Conservation (phyloP, 2,888 invertebrate species). For the Drosophila mimetica region DNA sequence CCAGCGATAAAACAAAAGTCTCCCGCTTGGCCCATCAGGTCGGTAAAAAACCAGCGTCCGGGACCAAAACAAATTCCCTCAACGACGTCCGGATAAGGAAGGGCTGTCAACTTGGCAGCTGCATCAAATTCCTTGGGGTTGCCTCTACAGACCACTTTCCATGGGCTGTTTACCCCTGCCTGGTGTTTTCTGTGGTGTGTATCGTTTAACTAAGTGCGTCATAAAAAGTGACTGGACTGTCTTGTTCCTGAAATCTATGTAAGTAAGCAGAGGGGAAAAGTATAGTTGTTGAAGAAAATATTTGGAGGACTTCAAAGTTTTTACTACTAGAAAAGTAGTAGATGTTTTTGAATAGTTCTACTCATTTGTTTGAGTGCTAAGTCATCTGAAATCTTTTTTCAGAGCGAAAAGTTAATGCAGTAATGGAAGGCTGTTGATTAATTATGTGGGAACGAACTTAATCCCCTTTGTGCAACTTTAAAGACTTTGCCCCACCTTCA, state of each 20-base stretch:
- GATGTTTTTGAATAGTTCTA: too few relatives aligned
- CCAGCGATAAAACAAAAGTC: conserved; percentile 72
- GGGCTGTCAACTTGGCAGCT: conserved; percentile 41
- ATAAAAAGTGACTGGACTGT: conserved; percentile 54
- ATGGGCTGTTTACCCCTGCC: conserved; percentile 20
- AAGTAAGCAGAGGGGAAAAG: not conserved
- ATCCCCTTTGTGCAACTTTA: conserved; percentile 45
- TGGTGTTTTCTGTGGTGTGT: conserved; percentile 29
- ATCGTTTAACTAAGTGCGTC: conserved; percentile 68
- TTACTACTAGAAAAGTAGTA: not conserved
- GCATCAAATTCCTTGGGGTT: conserved; percentile 38
- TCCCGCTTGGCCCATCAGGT: conserved; percentile 33
- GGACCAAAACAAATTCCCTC: conserved; percentile 40
- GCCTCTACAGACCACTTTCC: conserved; percentile 12
- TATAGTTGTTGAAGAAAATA: not conserved
- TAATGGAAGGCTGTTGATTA: conserved; percentile 15
- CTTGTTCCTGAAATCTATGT: not conserved
- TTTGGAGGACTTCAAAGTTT: not conserved
- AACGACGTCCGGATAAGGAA: conserved; percentile 35
- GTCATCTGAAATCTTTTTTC: not conserved
- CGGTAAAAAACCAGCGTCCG: conserved; percentile 48
- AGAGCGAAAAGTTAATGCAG: not conserved
- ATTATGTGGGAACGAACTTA: conserved; percentile 29
- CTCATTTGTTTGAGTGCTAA: too few relatives aligned
- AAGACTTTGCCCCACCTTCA: conserved; percentile 31